Conservation (phyloP, 2,797 vertebrate species). For the Epinephelus coioides region DNA sequence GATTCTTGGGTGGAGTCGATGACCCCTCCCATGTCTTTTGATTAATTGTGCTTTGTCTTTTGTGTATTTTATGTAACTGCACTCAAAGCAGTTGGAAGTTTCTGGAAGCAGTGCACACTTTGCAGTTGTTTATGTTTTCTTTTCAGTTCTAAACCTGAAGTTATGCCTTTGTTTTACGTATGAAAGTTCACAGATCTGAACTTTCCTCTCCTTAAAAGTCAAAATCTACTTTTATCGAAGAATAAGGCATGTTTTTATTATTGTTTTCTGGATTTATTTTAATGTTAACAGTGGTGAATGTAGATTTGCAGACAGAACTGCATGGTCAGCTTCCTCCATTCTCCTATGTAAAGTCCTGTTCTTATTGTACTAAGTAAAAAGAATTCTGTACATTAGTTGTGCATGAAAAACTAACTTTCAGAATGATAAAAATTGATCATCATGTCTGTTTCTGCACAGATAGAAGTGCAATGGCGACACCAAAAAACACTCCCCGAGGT, state of each 20-base stretch:
- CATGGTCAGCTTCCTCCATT: neutral
- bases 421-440: neutral
- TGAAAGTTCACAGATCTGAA: neutral
- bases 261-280: neutral
- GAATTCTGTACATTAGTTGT: neutral
- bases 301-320: neutral
- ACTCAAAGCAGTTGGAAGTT: neutral
- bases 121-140: neutral
- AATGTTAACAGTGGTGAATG: neutral
- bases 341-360: neutral
- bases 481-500: constrained; percentile 88
- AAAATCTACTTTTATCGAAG: neutral
- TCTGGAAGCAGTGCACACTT: neutral
- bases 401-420: neutral
- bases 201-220: neutral
- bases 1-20: constrained; percentile 62
- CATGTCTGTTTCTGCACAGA: constrained; percentile 3
- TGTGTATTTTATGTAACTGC: neutral
- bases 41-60: constrained; percentile 24
- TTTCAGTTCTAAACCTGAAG: neutral
- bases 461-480: constrained; percentile 89
- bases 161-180: neutral
- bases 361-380: neutral
- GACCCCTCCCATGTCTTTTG: constrained; percentile 55
- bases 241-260: neutral